Base-by-base conservation (phyloP, 2,888 invertebrate genomes). In the Andricus curvator region DNA sequence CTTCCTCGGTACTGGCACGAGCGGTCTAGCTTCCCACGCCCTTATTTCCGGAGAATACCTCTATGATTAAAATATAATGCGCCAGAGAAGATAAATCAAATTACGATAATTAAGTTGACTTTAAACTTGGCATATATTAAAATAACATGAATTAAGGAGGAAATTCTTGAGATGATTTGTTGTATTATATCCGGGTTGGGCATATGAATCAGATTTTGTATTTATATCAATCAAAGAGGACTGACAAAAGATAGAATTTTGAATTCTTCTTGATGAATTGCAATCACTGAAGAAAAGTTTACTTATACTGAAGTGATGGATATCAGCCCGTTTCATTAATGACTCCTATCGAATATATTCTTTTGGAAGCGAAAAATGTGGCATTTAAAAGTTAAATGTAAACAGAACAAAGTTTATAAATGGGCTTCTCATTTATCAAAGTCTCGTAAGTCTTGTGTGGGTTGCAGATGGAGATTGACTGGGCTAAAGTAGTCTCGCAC, bases 331-430 rank as follows among this genome's bases (percentile, higher is more conserved):
- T 60, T 60, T 60, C 60, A 60, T 60, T 60, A 60, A 60, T 22
- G 60, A 13, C 60, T 60, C 11, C 22, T 22, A 60, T 60, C 56
- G 11, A 70, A 29, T 20, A 48, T 56, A 29, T 74, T 74, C 56
- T 56, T 51, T 56, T 74, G 33, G n/a, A 60, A n/a, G 22, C n/a
- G 56, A 74, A 74, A 74, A 74, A 74, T 51, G 74, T 74, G 56
- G 56, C 51, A 74, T 74, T 74, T 74, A 56, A 74, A 74, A 56
- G 48, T 70, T 33, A 56, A 74, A 74, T 74, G 33, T 74, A 74
- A 74, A 74, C 74, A 74, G 29, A 74, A 74, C 74, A 74, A 74
- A 33, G 74, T 74, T 74, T 56, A 74, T 74, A 56, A 56, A 74
- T 74, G 74, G 33, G 22, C n/a, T 74, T 74, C 74, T 56, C 74